Percentiles rank a stretch among this genome's conserved stretches.
Evolutionary conservation across 1,140 invertebrate genomes (phyloP).

Genomic region (Thaumetopoea pityocampa): DNA sequence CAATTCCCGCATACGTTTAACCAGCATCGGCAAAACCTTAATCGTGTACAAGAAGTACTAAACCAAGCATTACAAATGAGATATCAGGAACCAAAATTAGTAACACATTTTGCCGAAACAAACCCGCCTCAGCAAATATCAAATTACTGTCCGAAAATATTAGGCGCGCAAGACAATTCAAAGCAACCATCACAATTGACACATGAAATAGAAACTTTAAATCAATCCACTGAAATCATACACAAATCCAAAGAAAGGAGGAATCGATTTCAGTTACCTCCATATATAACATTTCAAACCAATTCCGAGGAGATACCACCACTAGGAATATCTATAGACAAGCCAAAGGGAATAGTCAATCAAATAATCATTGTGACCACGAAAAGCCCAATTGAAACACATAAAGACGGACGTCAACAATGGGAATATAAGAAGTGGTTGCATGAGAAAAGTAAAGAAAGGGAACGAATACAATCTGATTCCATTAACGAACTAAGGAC

Average conservation of each 20-base stretch:
- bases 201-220: no score
- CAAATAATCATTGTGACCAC: conserved; percentile 52
- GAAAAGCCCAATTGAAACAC: conserved; percentile 10
- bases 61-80: no score
- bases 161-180: no score
- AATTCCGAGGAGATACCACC: conserved; percentile 54
- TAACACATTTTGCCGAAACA: no score
- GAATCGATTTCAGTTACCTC: conserved; percentile 3
- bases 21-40: no score
- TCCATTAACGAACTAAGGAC: not conserved
- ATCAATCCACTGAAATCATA: no score
- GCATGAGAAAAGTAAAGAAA: not conserved
- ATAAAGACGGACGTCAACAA: not conserved
- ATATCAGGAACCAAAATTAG: not conserved
- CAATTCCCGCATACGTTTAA: no score
- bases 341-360: conserved; percentile 33
- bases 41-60: no score
- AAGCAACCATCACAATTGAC: no score
- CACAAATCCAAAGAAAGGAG: conserved; percentile 1
- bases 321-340: conserved; percentile 38
- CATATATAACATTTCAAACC: conserved; percentile 56
- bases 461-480: not conserved
- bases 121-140: no score
- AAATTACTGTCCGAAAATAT: no score
- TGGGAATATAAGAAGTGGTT: not conserved